Conservation (phyloP, 2,888 invertebrate species). For the Hirtodrosophila alboralis region DNA sequence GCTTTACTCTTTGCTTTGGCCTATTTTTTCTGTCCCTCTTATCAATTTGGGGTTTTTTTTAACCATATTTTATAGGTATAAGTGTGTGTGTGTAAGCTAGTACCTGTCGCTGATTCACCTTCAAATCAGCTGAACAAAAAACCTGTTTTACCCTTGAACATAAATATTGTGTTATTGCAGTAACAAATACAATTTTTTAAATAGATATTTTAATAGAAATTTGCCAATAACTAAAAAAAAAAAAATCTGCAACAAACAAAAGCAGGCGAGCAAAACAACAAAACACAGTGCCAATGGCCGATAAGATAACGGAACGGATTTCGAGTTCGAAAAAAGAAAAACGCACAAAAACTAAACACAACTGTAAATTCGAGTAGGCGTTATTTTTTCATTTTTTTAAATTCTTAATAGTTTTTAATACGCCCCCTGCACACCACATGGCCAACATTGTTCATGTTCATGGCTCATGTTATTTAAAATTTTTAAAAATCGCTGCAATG, state of each 20-base stretch:
- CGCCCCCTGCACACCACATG: conserved; percentile 13
- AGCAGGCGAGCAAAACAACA: conserved; percentile 2
- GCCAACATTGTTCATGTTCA: neutral
- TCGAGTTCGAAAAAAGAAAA: conserved; percentile 31
- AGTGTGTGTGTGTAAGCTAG: neutral
- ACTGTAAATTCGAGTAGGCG: neutral
- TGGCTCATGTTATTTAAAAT: conserved; percentile 19
- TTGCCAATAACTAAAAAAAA: conserved; percentile 3
- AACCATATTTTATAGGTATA: conserved; percentile 1
- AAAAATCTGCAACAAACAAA: neutral
- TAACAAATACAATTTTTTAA: conserved; percentile 23
- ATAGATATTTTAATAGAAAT: neutral
- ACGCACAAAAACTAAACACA: conserved; percentile 24
- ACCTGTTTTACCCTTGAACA: conserved; percentile 61
- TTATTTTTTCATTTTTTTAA: conserved; percentile 1
- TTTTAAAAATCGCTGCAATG: conserved; percentile 18
- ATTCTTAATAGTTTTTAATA: conserved; percentile 9
- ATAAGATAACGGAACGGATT: conserved; percentile 61
- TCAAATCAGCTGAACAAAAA: conserved; percentile 39
- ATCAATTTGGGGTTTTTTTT: conserved; percentile 25
- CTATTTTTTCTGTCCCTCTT: conserved; percentile 59
- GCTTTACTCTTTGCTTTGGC: conserved; percentile 52
- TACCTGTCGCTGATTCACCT: conserved; percentile 54
- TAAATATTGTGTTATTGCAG: conserved; percentile 11
- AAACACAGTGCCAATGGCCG: conserved; percentile 51